These are phyloP conservation scores for Microdon myrmicae DNA, from an alignment of 2,888 invertebrate species.

Conservation along the genomic window DNA sequence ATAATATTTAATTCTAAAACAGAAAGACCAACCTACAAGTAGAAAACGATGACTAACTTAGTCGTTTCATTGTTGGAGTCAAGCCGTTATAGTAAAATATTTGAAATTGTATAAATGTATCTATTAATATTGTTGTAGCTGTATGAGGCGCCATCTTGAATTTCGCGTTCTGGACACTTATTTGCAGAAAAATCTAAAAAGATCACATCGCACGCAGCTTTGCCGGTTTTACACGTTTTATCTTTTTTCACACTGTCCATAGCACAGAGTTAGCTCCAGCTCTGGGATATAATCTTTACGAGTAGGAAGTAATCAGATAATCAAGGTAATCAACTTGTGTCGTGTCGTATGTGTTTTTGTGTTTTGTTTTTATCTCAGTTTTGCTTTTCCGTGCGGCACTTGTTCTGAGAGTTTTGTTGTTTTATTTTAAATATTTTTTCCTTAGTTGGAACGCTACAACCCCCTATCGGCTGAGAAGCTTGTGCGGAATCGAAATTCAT, in stretches of 20 bases:
- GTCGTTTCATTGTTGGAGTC: too few species aligned
- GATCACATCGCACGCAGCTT: constrained; percentile 8
- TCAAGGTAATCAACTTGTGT: constrained; percentile 53
- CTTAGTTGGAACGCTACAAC: constrained; percentile 37
- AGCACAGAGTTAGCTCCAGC: background rate
- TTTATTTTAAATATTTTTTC: too few species aligned
- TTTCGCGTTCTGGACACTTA: constrained; percentile 24
- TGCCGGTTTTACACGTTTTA: constrained; percentile 35
- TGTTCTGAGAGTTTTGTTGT: too few species aligned
- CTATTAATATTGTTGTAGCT: too few species aligned
- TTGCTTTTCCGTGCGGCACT: constrained; percentile 28
- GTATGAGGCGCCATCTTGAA: too few species aligned
- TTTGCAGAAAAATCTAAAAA: constrained; percentile 30
- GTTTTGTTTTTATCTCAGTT: constrained; percentile 12
- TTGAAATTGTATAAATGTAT: too few species aligned
- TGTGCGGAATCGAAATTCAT: constrained; percentile 41
- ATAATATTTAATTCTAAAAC: too few species aligned
- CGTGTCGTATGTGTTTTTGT: constrained; percentile 32
- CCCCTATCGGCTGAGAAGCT: constrained; percentile 22
- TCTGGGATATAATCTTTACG: constrained; percentile 39
- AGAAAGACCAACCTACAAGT: too few species aligned
- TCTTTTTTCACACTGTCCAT: too few species aligned
- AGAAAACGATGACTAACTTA: too few species aligned
- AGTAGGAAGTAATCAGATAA: constrained; percentile 52
- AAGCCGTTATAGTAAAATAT: too few species aligned